phyloP scores from a whole-genome alignment of 2,113 vertebrate species.

The Amblyopsis rosae region DNA sequence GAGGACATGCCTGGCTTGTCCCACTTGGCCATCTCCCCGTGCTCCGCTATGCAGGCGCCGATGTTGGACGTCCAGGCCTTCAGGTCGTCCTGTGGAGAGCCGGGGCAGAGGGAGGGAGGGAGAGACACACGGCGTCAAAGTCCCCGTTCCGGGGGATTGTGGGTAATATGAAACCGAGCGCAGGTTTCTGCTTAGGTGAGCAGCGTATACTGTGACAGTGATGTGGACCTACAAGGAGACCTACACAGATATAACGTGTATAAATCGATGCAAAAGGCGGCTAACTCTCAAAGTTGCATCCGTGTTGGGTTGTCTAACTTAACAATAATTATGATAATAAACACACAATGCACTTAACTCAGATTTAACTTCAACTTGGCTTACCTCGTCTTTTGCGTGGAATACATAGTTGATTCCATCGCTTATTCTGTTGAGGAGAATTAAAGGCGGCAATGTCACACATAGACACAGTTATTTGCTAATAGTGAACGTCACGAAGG shows the following conservation, averaged over 20 bases:
- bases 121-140: neutral
- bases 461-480: too few species aligned
- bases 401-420: slow-evolving; percentile 89
- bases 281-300: too few species aligned
- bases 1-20: slow-evolving; percentile 76
- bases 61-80: slow-evolving; percentile 77
- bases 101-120: neutral
- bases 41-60: slow-evolving; percentile 66
- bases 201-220: too few species aligned
- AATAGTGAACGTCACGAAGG: too few species aligned
- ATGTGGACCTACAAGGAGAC: too few species aligned
- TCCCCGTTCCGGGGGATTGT: neutral
- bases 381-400: slow-evolving; percentile 93
- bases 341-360: neutral
- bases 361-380: slow-evolving; percentile 30
- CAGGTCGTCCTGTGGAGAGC: slow-evolving; percentile 69
- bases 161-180: neutral
- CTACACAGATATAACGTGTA: too few species aligned
- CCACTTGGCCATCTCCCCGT: slow-evolving; percentile 70
- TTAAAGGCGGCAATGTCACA: slow-evolving; percentile 1
- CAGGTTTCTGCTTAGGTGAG: neutral
- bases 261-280: too few species aligned
- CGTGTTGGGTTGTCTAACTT: too few species aligned
- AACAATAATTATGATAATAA: too few species aligned
- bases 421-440: slow-evolving; percentile 75